Base-by-base conservation (phyloP, 2,797 vertebrate genomes). In the Manis pentadactyla region DNA sequence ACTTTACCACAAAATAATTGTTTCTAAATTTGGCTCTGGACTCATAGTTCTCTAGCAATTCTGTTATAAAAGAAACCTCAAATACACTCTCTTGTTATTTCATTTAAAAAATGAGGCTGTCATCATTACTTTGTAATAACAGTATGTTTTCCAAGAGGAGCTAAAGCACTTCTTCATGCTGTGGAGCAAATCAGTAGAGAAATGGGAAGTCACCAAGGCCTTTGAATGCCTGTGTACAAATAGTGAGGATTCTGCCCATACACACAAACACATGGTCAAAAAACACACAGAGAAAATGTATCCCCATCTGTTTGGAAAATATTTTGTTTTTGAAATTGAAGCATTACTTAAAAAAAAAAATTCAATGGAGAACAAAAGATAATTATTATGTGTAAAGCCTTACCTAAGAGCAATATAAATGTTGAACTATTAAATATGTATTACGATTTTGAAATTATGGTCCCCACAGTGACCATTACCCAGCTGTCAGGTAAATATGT, bases 371-470 rank as follows among this genome's bases (percentile, higher is more conserved):
- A 39, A 87, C 51, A 90, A 84, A 92, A 93, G 73, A 64, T 69
- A 84, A 88, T 92, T 74, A 46, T 46, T 92, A 39, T 68, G 23
- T 92, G n/a, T 1, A 83, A 46, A 94, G 74, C 3, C 7, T 8
- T 74, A 42, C 59, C 63, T 93, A 68, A 79, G 29, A 94, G 73
- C 21, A 89, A 10, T 46, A 57, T 88, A 94, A 95, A 85, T 64
- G 37, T 46, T 86, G 17, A 86, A 34, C 93, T 71, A 81, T 88
- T 87, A 93, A 91, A 92, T 86, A 87, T 74, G 66, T 90, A 42
- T 92, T 90, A 61, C 57, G 49, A 73, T 71, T 90, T 77, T 95
- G 77, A 91, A 96, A 92, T 90, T 75, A 95, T 42, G 25, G 68
- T 69, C 17, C 78, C 90, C 86, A 71, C 34, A 79, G 69, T 88